Evolutionary conservation across 2,797 vertebrate species (phyloP), one percentile per base, ranked within the genome.

Genomic region (Discoglossus pictus): DNA sequence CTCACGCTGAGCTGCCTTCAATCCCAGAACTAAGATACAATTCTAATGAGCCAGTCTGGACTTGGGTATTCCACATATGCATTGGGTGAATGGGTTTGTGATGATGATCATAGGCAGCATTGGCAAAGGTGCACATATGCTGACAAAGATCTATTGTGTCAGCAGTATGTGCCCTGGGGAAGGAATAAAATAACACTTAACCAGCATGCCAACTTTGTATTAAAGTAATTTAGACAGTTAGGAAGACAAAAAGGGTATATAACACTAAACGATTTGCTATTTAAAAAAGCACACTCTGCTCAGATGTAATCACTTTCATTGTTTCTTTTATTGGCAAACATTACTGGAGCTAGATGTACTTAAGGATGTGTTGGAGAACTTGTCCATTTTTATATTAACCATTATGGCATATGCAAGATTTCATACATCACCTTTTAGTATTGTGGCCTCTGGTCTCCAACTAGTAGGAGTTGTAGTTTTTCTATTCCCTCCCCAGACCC

Each of bases 121-220:
- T 70, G 67, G 67, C 59, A 63, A 63, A 63, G 59, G 51, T 62
- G 59, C 53, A 25, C 18, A 27, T 25, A 43, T 24, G 42, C 16
- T 38, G 10, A 69, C 56, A 69, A 69, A 31, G 48, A 39, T 31
- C 47, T 21, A 61, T 68, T 70, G 59, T 70, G 51, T 16, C 46
- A 42, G 17, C 34, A 55, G 59, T 34, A 63, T 48, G 61, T 62
- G 67, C 55, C 65, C 54, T 21, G 24, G 5, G 54, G 38, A 47
- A 4, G 42, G 21, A 46, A 54, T 42, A 55, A 25, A 36, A 27
- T 47, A 48, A 20, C 17, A 27, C 27, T 27, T 50, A 27, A 8
- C 23, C 21, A 40, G 51, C 15, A 55, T 56, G 59, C 51, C 67
- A 63, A 24, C 17, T 34, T 40, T 18, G 55, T 44, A 53, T 61